These are phyloP conservation scores for Laterallus jamaicensis DNA, from an alignment of 2,113 vertebrate genomes.

Conservation along the genomic window DNA sequence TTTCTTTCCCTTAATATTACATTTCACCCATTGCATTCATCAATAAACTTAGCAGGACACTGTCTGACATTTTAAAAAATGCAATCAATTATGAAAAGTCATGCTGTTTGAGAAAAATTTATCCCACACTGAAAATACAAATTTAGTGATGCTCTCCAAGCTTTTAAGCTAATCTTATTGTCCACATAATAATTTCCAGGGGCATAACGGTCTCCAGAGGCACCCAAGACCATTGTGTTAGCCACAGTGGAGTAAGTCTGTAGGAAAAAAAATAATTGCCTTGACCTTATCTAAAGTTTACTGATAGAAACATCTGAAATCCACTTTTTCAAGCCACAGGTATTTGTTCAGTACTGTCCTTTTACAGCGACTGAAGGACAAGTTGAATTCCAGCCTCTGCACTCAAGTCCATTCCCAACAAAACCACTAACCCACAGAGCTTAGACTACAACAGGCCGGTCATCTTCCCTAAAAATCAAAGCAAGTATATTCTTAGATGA, in stretches of 20 bases:
- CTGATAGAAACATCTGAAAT: not conserved
- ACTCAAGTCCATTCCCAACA: not conserved
- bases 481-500: not conserved
- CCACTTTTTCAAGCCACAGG: not conserved
- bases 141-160: slow-evolving; percentile 17
- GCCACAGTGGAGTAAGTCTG: not conserved
- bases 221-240: not conserved
- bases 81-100: slow-evolving; percentile 57
- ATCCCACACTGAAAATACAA: not conserved
- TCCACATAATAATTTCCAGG: slow-evolving; percentile 1
- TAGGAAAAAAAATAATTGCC: slow-evolving; percentile 27
- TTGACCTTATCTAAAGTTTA: slow-evolving; percentile 42
- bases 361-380: not conserved
- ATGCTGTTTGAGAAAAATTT: slow-evolving; percentile 30
- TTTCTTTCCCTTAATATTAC: not conserved
- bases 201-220: not conserved
- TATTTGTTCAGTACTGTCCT: not conserved
- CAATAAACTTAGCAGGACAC: slow-evolving; percentile 43
- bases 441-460: not conserved
- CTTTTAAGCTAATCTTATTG: slow-evolving; percentile 48
- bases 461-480: not conserved
- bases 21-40: slow-evolving; percentile 34
- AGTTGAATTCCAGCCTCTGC: not conserved
- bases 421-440: not conserved
- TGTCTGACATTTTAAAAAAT: slow-evolving; percentile 56